Conservation (phyloP, 2,797 vertebrate genomes). For the Cynodonichthys magdalenae region DNA sequence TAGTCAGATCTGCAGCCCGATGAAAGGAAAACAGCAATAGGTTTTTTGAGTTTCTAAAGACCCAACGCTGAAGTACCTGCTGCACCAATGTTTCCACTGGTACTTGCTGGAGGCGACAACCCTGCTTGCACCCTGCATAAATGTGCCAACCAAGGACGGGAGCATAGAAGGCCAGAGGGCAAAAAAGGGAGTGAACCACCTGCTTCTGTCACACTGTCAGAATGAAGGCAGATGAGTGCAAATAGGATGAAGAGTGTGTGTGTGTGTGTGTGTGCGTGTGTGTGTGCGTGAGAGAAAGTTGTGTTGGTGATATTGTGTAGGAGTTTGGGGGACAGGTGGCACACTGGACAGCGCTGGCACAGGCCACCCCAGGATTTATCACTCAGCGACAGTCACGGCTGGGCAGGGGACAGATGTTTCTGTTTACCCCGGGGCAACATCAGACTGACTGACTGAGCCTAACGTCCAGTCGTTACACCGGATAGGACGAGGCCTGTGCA, state of each 20-base stretch:
- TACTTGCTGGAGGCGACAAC: conserved; percentile 72
- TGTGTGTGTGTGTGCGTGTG: conserved; percentile 32
- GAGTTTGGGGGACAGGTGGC: conserved; percentile 76
- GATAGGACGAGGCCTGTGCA: conserved; percentile 39
- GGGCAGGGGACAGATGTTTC: conserved; percentile 83
- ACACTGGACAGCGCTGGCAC: conserved; percentile 72
- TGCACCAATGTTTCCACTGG: conserved; percentile 53
- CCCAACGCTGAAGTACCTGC: conserved; percentile 42
- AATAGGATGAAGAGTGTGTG: conserved; percentile 66
- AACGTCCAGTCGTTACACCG: conserved; percentile 46
- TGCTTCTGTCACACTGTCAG: conserved; percentile 85
- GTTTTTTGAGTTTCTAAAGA: conserved; percentile 33
- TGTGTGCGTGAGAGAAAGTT: conserved; percentile 10
- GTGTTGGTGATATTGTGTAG: conserved; percentile 57
- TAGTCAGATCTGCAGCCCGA: conserved; percentile 37
- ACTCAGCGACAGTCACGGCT: conserved; percentile 77
- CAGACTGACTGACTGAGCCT: conserved; percentile 70
- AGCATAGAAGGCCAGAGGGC: conserved; percentile 80
- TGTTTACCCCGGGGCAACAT: conserved; percentile 79
- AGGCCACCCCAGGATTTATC: conserved; percentile 77
- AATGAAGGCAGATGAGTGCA: conserved; percentile 71
- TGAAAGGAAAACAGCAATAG: conserved; percentile 41
- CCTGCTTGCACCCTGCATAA: conserved; percentile 68
- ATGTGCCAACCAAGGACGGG: conserved; percentile 72
- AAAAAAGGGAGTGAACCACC: conserved; percentile 79